Base-by-base conservation (phyloP, 2,888 invertebrate genomes). In the Dexiosoma caninum region DNA sequence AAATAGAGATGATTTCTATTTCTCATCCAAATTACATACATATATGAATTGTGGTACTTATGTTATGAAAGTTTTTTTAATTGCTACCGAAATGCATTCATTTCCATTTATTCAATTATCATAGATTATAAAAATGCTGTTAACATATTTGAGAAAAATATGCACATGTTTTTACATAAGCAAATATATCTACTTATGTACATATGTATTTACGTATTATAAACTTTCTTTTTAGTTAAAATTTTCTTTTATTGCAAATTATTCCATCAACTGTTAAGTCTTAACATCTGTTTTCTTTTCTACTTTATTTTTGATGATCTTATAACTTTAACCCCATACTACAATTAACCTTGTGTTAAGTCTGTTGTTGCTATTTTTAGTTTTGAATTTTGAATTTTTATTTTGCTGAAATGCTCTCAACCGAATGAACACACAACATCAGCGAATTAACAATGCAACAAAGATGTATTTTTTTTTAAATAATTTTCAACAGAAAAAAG, bases 331-430 rank as follows among this genome's bases (percentile, higher is more conserved):
- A 46, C 62, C 57, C 49, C 74, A 46, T 40, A 40, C n/a, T n/a
- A n/a, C 74, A 74, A 74, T 74, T 74, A 74, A 74, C 72, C 72
- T 74, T 64, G 35, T 64, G 35, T 59, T 59, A 19, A 40, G 59
- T 40, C 37, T 46, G n/a, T 23, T 60, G 40, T 32, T 51, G 37
- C 30, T 59, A 10, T 8, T 69, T 19, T 35, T 46, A 21, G 2
- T 62, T 55, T 59, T 44, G 23, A 40, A 42, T 72, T 75, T 57
- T 75, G 12, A 30, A 44, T 66, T 60, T 69, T 62, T 35, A 30
- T 8, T 66, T 77, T 67, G 57, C 21, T 67, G 40, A 67, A 67
- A 67, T 51, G 57, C 57, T 76, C 51, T 69, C 76, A 69, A 46
- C 12, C 49, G 44, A 21, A 55, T 62, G 46, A 77, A 69, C 67